These are phyloP conservation scores for Lanius ludovicianus DNA, from an alignment of 2,113 vertebrate species.

Conservation along the genomic window DNA sequence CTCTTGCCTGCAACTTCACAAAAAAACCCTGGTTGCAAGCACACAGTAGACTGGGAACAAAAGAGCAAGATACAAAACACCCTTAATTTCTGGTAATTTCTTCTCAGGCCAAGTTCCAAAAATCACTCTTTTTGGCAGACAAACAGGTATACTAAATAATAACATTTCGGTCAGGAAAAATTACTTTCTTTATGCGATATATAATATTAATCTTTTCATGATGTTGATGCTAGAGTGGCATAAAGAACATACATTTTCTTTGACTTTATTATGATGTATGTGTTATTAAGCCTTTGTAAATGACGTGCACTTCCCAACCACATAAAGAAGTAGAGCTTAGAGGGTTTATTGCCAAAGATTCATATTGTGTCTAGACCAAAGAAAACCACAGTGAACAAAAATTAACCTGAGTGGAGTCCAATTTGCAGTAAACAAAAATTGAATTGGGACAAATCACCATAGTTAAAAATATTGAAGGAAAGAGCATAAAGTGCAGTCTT, in stretches of 20 bases:
- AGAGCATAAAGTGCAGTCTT: slow-evolving; percentile 13
- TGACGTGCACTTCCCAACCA: slow-evolving; percentile 19
- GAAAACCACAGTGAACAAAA: slow-evolving; percentile 47
- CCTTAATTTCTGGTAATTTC: not conserved
- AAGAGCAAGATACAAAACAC: not conserved
- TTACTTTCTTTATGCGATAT: not conserved
- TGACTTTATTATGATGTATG: slow-evolving; percentile 40
- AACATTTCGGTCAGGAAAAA: not conserved
- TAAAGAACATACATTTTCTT: not conserved
- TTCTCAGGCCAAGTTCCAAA: not conserved
- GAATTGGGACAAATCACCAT: slow-evolving; percentile 54
- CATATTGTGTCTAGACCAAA: slow-evolving; percentile 56
- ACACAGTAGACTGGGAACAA: not conserved
- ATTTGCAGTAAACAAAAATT: slow-evolving; percentile 48
- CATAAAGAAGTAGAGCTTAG: slow-evolving; percentile 26
- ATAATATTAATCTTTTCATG: slow-evolving; percentile 19
- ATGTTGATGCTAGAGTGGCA: not conserved
- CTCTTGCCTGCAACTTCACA: not conserved
- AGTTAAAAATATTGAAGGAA: slow-evolving; percentile 40
- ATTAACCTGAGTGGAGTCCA: slow-evolving; percentile 53
- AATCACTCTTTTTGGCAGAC: not conserved
- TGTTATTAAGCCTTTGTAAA: slow-evolving; percentile 17
- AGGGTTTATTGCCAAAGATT: slow-evolving; percentile 47
- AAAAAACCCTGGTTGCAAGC: not conserved
- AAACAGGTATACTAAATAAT: not conserved